These are phyloP conservation scores for Alethe diademata DNA, from an alignment of 2,113 vertebrate species.

Conservation along the genomic window DNA sequence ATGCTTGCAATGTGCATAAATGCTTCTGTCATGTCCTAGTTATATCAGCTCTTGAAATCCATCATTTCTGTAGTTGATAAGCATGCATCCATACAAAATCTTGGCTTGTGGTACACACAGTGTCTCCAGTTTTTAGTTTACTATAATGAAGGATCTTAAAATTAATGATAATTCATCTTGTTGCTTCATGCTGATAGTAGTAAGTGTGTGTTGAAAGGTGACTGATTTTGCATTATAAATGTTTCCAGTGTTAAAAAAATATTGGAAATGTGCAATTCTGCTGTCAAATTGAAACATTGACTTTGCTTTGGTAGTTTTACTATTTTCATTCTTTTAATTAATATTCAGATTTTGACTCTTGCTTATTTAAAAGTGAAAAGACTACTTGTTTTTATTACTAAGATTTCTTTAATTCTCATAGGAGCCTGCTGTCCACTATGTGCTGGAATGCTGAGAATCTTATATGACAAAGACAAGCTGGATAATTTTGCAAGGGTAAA, in stretches of 20 bases:
- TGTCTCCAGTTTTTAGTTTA: background rate
- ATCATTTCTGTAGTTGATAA: background rate
- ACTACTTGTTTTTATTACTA: background rate
- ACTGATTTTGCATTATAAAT: background rate
- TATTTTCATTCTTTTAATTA: background rate
- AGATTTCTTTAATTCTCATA: slow-evolving; percentile 33
- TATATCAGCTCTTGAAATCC: background rate
- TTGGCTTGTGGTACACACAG: background rate
- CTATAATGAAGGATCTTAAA: background rate
- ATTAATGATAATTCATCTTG: background rate
- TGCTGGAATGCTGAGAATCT: slow-evolving; percentile 91
- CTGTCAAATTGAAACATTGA: background rate
- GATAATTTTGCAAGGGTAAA: slow-evolving; percentile 91
- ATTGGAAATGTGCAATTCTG: background rate
- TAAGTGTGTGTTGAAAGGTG: background rate
- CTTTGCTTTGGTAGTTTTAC: background rate
- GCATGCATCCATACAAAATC: background rate
- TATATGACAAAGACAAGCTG: slow-evolving; percentile 92
- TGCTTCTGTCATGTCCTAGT: background rate
- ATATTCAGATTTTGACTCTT: background rate
- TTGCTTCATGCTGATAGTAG: background rate
- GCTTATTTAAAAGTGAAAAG: background rate
- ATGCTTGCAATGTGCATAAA: background rate
- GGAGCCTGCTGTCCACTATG: slow-evolving; percentile 96
- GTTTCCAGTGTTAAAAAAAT: background rate